Percentiles rank a stretch among this genome's conserved stretches.
These are phyloP conservation scores for Rhineura floridana DNA, from an alignment of 2,113 vertebrate genomes.

Conservation along the genomic window DNA sequence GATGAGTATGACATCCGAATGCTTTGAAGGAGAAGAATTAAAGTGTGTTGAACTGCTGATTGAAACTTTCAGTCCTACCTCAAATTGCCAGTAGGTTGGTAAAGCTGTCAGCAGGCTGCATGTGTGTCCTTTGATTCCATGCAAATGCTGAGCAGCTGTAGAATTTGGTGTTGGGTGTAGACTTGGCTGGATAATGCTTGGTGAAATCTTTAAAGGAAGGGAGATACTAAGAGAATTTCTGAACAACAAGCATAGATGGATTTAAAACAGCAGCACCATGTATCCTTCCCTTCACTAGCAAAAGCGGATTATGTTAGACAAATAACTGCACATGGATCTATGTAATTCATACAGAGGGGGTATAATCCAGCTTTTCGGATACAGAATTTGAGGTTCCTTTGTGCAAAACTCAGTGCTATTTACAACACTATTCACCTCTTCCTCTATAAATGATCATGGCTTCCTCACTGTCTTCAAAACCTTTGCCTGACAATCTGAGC, in stretches of 20 bases:
- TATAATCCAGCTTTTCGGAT: neutral
- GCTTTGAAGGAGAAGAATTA: neutral
- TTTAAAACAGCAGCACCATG: neutral
- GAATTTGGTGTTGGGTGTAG: neutral
- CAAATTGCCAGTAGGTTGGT: neutral
- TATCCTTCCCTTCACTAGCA: no score
- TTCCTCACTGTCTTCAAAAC: neutral
- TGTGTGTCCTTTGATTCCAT: neutral
- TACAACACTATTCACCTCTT: neutral
- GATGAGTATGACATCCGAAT: no score
- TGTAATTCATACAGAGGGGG: neutral
- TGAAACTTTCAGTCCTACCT: neutral
- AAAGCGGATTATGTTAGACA: neutral
- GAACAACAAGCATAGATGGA: neutral
- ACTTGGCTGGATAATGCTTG: neutral
- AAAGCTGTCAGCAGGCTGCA: neutral
- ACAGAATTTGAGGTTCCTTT: neutral
- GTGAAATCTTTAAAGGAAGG: neutral
- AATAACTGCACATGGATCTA: neutral
- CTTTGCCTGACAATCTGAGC: neutral
- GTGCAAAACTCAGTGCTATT: neutral
- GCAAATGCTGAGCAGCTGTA: neutral
- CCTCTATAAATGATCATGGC: neutral
- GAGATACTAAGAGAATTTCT: neutral
- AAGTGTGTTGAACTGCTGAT: neutral